These are phyloP conservation scores for Dermatemys mawii DNA, from an alignment of 2,113 vertebrate species.

Conservation along the genomic window DNA sequence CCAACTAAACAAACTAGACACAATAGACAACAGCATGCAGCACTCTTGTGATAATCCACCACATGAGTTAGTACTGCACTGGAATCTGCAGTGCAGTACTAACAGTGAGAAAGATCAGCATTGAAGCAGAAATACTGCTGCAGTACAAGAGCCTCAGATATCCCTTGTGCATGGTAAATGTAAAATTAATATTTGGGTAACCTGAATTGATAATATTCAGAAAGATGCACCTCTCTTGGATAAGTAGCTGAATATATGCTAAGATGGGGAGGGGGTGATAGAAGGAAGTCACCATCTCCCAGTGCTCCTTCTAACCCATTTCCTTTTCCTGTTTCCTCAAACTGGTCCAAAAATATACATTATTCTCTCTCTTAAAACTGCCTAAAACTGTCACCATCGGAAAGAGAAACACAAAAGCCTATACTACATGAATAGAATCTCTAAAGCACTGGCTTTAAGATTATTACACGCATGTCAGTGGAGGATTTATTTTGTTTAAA, in stretches of 20 bases:
- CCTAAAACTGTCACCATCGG: neutral
- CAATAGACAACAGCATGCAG: neutral
- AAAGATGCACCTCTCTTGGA: neutral
- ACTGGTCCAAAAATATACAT: neutral
- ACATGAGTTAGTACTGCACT: neutral
- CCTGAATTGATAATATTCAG: neutral
- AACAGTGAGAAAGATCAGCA: neutral
- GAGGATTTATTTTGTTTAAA: neutral
- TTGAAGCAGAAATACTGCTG: neutral
- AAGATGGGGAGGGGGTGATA: rapidly evolving
- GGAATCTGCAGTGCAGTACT: neutral
- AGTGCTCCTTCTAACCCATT: neutral
- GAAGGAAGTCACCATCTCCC: neutral
- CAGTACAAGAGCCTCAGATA: neutral
- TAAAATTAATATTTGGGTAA: neutral
- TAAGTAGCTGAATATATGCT: neutral
- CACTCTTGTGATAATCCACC: neutral
- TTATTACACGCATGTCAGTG: neutral
- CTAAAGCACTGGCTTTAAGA: neutral
- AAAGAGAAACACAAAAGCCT: neutral
- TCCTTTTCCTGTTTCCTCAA: neutral
- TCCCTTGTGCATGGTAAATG: neutral
- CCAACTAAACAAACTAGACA: neutral
- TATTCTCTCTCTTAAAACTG: neutral
- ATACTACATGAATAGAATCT: neutral